Base-by-base conservation (phyloP, 2,797 vertebrate species). In the Paramormyrops hopkinsi region DNA sequence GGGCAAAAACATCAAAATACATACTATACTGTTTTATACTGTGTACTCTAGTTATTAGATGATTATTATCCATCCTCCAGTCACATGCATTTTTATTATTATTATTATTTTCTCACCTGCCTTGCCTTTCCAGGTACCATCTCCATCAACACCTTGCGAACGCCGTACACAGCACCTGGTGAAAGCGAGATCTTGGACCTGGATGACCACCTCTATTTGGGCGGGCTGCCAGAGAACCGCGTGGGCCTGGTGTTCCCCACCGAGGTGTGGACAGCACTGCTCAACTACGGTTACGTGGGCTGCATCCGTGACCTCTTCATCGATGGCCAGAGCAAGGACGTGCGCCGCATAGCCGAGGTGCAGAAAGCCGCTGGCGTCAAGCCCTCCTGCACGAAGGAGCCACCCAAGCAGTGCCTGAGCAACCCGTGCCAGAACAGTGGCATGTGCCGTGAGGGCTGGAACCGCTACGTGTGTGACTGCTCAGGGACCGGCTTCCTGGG, bases 271-370 rank as follows among this genome's bases (percentile, higher is more conserved):
- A 99, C 98, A 33, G 98, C 98, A 0, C 96, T 99, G 90, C 97
- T 99, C 89, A 99, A 99, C 96, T 99, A 99, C 0, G 98, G 98
- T 92, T 99, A 99, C 0, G 98, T 99, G 46, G 98, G 98, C 94
- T 99, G 98, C 95, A 97, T 99, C 91, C 95, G 98, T 92, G 98
- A 99, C 94, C 95, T 99, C 85, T 99, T 99, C 95, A 98, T 99
- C 84, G 98, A 99, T 2, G 98, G 98, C 87, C 98, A 99, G 94
- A 99, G 98, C 94, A 99, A 99, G 94, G 98, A 99, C 86, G 96
- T 99, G 88, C 96, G 98, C 41, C 97, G 98, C 89, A 97, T 99
- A 95, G 98, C 98, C 29, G 98, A 99, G 95, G 90, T 96, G 89
- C 98, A 99, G 93, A 98, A 97, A 89, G 98, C 98, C 17, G 95